phyloP scores from a whole-genome alignment of 2,888 invertebrate genomes.

The Pachycephus smyrnensis region DNA sequence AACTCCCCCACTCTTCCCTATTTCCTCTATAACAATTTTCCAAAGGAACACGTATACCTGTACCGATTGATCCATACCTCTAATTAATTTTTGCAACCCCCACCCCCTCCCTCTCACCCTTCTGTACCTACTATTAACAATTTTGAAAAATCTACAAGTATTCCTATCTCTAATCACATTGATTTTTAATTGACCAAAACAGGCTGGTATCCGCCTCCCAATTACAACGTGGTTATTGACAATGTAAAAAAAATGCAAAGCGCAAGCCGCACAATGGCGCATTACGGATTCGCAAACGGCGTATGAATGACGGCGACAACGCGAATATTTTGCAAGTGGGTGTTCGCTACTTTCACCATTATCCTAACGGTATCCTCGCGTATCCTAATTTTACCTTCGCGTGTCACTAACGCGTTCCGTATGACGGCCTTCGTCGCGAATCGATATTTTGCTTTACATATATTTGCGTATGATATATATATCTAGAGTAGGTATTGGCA shows the following conservation, averaged over 20 bases:
- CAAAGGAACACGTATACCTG: neutral
- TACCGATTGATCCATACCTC: neutral
- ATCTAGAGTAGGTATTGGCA: neutral
- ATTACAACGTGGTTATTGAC: neutral
- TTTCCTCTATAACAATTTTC: constrained; percentile 17
- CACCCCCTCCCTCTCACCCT: too few relatives aligned
- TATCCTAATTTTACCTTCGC: constrained; percentile 51
- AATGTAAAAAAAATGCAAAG: neutral
- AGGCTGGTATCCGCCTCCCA: rapidly evolving
- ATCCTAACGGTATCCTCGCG: constrained; percentile 53
- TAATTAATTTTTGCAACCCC: neutral
- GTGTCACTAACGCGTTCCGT: constrained; percentile 33
- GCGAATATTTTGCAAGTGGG: constrained; percentile 26
- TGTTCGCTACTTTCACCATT: constrained; percentile 57
- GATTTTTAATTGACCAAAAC: neutral
- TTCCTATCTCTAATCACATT: neutral
- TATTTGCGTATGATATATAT: neutral
- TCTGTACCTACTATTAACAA: neutral
- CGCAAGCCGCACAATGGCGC: neutral
- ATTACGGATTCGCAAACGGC: neutral
- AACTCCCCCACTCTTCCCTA: too few relatives aligned
- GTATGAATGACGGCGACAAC: neutral
- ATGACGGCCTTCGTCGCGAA: neutral
- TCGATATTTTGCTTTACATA: constrained; percentile 16
- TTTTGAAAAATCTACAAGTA: neutral